phyloP scores from a whole-genome alignment of 1,140 invertebrate genomes.

The Oryzaephilus surinamensis region DNA sequence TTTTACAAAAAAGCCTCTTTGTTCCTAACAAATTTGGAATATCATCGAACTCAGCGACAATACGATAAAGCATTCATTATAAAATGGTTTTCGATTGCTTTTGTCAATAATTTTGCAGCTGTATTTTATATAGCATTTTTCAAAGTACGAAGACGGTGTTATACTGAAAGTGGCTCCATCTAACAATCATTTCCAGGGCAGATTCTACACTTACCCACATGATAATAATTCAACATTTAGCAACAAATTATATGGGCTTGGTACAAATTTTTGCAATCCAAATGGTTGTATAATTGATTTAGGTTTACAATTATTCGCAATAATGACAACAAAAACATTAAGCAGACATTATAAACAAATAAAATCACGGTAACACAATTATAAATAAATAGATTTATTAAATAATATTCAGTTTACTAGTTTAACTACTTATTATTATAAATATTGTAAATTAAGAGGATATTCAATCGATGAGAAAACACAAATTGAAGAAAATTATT shows the following conservation, averaged over 20 bases:
- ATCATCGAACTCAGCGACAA: slow-evolving; percentile 87
- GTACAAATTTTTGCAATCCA: slow-evolving; percentile 19
- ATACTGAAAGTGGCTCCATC: neutral
- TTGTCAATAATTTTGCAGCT: slow-evolving; percentile 95
- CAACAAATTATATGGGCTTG: too few relatives aligned
- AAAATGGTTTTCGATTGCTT: slow-evolving; percentile 94
- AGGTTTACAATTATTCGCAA: slow-evolving; percentile 18
- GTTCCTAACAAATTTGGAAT: slow-evolving; percentile 85
- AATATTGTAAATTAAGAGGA: too few relatives aligned
- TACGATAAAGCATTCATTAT: slow-evolving; percentile 92
- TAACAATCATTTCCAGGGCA: slow-evolving; percentile 3
- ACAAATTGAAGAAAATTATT: slow-evolving; percentile 27
- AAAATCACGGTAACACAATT: too few relatives aligned
- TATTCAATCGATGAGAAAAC: too few relatives aligned
- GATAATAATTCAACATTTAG: neutral
- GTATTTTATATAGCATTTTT: slow-evolving; percentile 98
- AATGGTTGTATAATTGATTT: slow-evolving; percentile 20
- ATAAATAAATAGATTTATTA: too few relatives aligned
- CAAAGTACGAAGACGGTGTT: slow-evolving; percentile 47
- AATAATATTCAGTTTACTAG: too few relatives aligned
- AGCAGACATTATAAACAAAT: too few relatives aligned
- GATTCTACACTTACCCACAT: slow-evolving; percentile 8
- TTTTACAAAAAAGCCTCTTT: slow-evolving; percentile 79
- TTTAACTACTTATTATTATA: too few relatives aligned
- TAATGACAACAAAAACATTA: too few relatives aligned